These are phyloP conservation scores for Spea multiplicata DNA, from an alignment of 2,113 vertebrate species.

Conservation along the genomic window DNA sequence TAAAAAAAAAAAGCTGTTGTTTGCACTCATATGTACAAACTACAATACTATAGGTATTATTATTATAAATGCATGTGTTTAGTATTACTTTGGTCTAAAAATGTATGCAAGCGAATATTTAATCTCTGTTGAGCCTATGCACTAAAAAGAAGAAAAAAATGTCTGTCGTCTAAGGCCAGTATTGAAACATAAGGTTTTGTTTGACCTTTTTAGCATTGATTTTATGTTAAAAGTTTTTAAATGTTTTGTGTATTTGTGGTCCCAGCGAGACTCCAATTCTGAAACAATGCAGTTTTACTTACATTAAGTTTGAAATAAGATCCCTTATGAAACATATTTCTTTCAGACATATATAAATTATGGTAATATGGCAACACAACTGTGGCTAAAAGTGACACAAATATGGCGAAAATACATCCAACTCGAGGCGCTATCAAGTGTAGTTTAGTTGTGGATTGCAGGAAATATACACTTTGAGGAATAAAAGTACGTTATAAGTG, in stretches of 20 bases:
- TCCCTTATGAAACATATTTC: constrained; percentile 1
- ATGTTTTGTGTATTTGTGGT: neutral
- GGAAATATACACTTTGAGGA: too few relatives aligned
- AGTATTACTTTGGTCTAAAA: too few relatives aligned
- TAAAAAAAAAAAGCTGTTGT: too few relatives aligned
- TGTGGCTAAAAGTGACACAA: neutral
- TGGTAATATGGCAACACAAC: neutral
- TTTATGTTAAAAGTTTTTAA: neutral
- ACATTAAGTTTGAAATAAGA: constrained; percentile 6
- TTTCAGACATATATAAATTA: constrained; percentile 4
- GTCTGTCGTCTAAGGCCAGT: neutral
- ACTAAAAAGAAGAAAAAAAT: too few relatives aligned
- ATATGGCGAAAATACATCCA: neutral
- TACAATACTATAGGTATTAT: too few relatives aligned
- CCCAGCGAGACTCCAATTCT: constrained; percentile 7
- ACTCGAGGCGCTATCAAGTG: neutral
- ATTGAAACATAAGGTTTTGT: constrained; percentile 10
- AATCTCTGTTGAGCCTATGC: too few relatives aligned
- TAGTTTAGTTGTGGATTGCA: too few relatives aligned
- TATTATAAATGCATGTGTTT: too few relatives aligned
- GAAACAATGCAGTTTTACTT: constrained; percentile 2
- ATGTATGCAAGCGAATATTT: too few relatives aligned
- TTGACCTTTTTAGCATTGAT: constrained; percentile 11
- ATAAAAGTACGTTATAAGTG: too few relatives aligned
- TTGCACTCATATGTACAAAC: too few relatives aligned